phyloP scores from a whole-genome alignment of 2,888 invertebrate genomes.

The Oscheius onirici region DNA sequence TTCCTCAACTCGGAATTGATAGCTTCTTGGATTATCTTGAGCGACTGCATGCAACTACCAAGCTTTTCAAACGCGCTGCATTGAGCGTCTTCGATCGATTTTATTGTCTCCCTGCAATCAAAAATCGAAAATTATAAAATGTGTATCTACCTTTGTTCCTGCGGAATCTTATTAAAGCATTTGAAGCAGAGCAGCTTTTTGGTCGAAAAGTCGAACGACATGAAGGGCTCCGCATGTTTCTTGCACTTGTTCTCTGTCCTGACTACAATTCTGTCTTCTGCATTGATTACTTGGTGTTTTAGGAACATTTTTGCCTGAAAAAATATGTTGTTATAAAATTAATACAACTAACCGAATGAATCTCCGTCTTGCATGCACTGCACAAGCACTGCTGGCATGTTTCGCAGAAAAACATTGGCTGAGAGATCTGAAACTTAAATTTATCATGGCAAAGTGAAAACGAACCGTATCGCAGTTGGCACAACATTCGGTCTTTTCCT shows the following conservation, averaged over 20 bases:
- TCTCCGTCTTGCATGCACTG: conserved; percentile 79
- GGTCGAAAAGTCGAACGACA: conserved; percentile 81
- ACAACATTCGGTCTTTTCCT: conserved; percentile 81
- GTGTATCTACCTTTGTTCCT: conserved; percentile 3
- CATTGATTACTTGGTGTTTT: conserved; percentile 80
- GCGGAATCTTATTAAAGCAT: conserved; percentile 77
- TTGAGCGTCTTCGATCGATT: conserved; percentile 18
- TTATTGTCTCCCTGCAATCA: conserved; percentile 7
- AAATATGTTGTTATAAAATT: too few species aligned
- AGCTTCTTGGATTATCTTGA: conserved; percentile 7
- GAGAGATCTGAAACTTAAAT: conserved; percentile 62
- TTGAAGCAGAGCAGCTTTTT: conserved; percentile 82
- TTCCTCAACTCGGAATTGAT: conserved; percentile 14
- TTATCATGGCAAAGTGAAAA: neutral
- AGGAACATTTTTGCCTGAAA: conserved; percentile 81
- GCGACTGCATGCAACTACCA: neutral
- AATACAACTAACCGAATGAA: conserved; percentile 75
- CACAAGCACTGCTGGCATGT: conserved; percentile 83
- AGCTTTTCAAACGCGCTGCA: conserved; percentile 13
- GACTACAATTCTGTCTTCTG: conserved; percentile 74
- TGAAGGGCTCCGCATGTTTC: conserved; percentile 81
- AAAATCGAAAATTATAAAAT: neutral
- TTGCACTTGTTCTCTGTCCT: conserved; percentile 75
- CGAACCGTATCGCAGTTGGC: conserved; percentile 82
- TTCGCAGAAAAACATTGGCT: conserved; percentile 83